phyloP scores from a whole-genome alignment of 2,797 vertebrate species.

The Austrolebias charrua region DNA sequence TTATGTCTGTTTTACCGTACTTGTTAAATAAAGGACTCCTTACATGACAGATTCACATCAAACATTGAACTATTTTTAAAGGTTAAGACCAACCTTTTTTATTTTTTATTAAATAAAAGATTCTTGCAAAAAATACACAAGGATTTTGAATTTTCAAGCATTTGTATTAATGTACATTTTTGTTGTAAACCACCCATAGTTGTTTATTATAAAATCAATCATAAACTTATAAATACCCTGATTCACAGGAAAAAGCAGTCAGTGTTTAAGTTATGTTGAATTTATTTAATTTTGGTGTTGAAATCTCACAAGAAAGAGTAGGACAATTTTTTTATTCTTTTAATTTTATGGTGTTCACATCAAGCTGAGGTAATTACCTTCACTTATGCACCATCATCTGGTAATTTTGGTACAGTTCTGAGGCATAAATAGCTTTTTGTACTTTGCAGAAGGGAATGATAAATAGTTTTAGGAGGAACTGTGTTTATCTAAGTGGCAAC shows the following conservation, averaged over 20 bases:
- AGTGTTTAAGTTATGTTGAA: too few relatives aligned
- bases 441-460: background rate
- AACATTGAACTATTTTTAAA: slow-evolving; percentile 13
- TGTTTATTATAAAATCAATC: too few relatives aligned
- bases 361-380: background rate
- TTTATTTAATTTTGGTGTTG: background rate
- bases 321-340: background rate
- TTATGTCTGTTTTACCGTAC: slow-evolving; percentile 25
- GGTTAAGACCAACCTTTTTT: background rate
- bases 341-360: background rate
- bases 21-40: slow-evolving; percentile 10
- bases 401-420: background rate
- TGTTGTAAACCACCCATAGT: background rate
- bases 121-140: background rate
- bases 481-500: slow-evolving; percentile 1
- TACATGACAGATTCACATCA: background rate
- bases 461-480: background rate
- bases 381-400: background rate
- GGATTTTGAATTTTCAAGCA: background rate
- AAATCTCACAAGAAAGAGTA: background rate
- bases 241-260: too few relatives aligned
- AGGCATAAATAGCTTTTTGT: background rate
- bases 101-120: too few relatives aligned
- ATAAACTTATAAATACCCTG: too few relatives aligned
- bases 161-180: slow-evolving; percentile 5